Percentiles rank a stretch among this genome's conserved stretches.
Conservation (phyloP, 2,888 invertebrate genomes). For the Yponomeuta cagnagella region DNA sequence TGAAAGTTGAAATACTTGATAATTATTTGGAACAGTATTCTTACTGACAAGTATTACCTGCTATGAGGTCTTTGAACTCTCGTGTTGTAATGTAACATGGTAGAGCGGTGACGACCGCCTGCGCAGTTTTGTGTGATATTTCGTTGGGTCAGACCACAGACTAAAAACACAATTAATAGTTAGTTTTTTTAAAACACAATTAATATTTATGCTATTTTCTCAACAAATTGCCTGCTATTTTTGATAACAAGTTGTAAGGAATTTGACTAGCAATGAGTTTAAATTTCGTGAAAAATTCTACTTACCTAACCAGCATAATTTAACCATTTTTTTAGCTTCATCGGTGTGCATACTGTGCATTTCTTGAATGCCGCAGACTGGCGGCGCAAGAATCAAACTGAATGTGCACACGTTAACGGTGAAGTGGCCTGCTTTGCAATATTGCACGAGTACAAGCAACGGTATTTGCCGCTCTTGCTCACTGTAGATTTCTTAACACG, state of each 20-base stretch:
- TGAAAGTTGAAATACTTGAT: conserved; percentile 44
- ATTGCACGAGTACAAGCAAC: conserved; percentile 18
- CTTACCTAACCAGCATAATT: background rate
- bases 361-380: conserved; percentile 6
- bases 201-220: too few species aligned
- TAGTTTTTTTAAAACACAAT: background rate
- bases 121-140: conserved; percentile 3
- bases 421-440: conserved; percentile 18
- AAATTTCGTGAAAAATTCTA: too few species aligned
- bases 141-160: background rate
- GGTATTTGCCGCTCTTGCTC: conserved; percentile 23
- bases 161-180: background rate
- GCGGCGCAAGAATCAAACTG: conserved; percentile 13
- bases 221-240: too few species aligned
- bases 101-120: conserved; percentile 8
- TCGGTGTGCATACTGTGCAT: background rate
- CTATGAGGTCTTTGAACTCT: conserved; percentile 26
- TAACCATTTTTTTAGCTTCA: background rate
- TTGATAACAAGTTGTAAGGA: too few species aligned
- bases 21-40: conserved; percentile 30
- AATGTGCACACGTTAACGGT: conserved; percentile 19
- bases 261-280: too few species aligned
- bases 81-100: conserved; percentile 11
- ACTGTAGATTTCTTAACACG: conserved; percentile 25
- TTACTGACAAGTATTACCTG: conserved; percentile 20